A percentile compares a stretch with the other conserved stretches of the same genome.
Evolutionary conservation across 2,888 invertebrate species (phyloP).

Genomic region (Graphium colonna): DNA sequence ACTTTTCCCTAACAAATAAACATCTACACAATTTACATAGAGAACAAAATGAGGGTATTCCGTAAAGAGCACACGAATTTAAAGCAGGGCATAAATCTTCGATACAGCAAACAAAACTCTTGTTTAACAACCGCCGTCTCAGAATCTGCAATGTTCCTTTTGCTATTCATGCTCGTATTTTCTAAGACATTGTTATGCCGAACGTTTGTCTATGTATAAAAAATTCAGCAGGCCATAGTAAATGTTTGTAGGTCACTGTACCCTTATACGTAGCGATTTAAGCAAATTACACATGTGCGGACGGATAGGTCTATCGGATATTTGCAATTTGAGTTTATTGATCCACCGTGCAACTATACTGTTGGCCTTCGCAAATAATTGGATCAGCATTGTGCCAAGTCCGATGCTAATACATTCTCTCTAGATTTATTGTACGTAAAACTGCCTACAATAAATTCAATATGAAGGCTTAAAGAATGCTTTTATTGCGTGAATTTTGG

Average conservation of each 20-base stretch:
- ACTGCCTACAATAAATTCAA: constrained; percentile 21
- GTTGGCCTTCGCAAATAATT: not conserved
- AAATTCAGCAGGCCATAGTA: constrained; percentile 37
- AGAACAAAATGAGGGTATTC: not conserved
- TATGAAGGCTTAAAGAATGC: constrained; percentile 13
- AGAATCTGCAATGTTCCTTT: constrained; percentile 10
- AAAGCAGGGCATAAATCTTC: constrained; percentile 10
- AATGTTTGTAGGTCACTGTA: constrained; percentile 44
- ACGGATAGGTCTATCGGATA: not conserved
- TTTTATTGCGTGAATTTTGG: constrained; percentile 19
- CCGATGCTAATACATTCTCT: constrained; percentile 9
- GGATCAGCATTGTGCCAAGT: constrained; percentile 15
- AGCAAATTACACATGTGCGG: not conserved
- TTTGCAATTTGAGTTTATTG: not conserved
- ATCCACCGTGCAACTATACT: not conserved
- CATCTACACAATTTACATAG: no score
- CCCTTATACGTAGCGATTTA: not conserved
- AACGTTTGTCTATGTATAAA: constrained; percentile 40
- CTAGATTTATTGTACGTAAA: constrained; percentile 22
- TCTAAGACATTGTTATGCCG: constrained; percentile 34
- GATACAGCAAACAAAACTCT: constrained; percentile 2
- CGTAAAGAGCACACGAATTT: not conserved
- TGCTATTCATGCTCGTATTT: constrained; percentile 9
- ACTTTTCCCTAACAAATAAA: no score
- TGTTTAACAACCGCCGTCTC: constrained; percentile 9